phyloP scores from a whole-genome alignment of 2,113 vertebrate genomes.

The Proteles cristata region DNA sequence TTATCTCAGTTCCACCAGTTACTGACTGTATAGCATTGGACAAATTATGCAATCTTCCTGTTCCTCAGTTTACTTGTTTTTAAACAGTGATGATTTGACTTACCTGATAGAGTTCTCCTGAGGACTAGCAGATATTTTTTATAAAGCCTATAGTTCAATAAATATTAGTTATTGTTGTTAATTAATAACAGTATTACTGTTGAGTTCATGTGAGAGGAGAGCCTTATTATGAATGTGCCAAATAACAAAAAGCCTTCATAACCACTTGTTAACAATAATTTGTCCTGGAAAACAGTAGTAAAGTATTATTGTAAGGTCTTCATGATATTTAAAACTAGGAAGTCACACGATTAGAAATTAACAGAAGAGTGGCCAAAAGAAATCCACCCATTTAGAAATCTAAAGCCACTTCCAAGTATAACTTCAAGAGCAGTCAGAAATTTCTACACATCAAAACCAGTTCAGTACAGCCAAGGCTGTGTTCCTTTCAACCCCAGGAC shows the following conservation, averaged over 20 bases:
- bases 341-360: neutral
- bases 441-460: neutral
- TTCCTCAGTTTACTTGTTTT: conserved; percentile 34
- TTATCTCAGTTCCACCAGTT: neutral
- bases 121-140: neutral
- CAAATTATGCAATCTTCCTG: neutral
- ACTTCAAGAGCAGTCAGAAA: neutral
- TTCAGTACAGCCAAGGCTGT: neutral
- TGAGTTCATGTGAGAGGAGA: neutral
- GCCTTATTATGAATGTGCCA: neutral
- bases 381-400: neutral
- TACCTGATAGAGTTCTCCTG: conserved; percentile 18
- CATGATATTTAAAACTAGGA: neutral
- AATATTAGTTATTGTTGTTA: conserved; percentile 2
- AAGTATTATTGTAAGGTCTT: neutral
- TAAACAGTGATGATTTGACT: conserved; percentile 25
- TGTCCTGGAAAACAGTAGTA: conserved; percentile 12
- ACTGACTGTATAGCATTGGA: neutral
- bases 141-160: conserved; percentile 40
- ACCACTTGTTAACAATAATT: neutral
- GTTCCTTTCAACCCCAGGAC: neutral
- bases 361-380: neutral
- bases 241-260: conserved; percentile 24
- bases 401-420: conserved; percentile 4
- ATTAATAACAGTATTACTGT: neutral